Evolutionary conservation across 2,888 invertebrate species (phyloP).

Genomic region (Clistopyga incitator): DNA sequence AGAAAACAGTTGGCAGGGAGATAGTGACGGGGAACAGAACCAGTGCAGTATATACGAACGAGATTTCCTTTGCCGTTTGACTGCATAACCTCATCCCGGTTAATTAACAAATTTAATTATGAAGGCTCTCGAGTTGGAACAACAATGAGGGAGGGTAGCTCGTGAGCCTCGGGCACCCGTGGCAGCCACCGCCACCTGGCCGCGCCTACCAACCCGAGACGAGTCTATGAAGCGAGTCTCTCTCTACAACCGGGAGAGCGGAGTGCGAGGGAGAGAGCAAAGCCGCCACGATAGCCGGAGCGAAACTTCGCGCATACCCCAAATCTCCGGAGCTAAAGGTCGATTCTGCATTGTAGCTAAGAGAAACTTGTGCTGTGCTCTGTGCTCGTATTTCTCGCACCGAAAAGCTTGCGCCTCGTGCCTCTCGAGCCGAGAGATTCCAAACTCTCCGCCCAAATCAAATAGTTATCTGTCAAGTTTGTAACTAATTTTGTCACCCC

Average conservation of each 20-base stretch:
- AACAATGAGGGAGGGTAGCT: conserved; percentile 32
- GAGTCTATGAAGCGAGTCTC: conserved; percentile 19
- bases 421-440: conserved; percentile 38
- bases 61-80: conserved; percentile 38
- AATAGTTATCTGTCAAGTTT: conserved; percentile 52
- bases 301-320: conserved; percentile 31
- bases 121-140: conserved; percentile 45
- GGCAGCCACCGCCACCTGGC: not conserved
- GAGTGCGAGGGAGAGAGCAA: not conserved
- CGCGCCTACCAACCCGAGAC: conserved; percentile 6
- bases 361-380: conserved; percentile 13
- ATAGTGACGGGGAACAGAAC: not conserved
- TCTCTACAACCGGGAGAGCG: not conserved
- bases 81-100: conserved; percentile 38
- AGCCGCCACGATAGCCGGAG: not conserved
- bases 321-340: conserved; percentile 12
- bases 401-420: conserved; percentile 1
- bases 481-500: conserved; percentile 60
- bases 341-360: conserved; percentile 7
- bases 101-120: conserved; percentile 62
- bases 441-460: conserved; percentile 51
- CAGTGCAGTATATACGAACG: conserved; percentile 12
- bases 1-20: not conserved
- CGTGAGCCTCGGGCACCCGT: conserved; percentile 16
- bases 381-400: not conserved